phyloP scores from a whole-genome alignment of 2,797 vertebrate species.

The Acrossocheilus fasciatus region DNA sequence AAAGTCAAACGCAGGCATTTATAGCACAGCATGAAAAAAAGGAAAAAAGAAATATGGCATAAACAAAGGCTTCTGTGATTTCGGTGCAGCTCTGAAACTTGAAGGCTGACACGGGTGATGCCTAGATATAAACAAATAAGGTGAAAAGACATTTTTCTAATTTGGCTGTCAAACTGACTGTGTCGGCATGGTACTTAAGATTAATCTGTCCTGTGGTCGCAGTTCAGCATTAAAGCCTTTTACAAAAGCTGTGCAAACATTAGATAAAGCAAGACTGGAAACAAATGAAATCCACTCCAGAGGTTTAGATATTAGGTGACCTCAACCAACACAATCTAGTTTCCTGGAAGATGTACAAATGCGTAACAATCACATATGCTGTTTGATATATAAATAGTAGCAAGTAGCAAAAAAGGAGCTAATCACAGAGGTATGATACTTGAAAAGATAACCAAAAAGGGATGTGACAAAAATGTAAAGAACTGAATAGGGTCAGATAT shows the following conservation, averaged over 20 bases:
- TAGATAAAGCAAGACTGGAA: conserved; percentile 3
- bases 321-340: background rate
- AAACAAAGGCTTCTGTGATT: conserved; percentile 2
- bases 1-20: background rate
- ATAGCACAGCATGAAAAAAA: background rate
- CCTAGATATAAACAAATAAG: conserved; percentile 22
- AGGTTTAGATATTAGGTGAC: conserved; percentile 16
- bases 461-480: background rate
- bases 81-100: background rate
- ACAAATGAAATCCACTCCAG: conserved; percentile 23
- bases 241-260: conserved; percentile 9
- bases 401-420: background rate
- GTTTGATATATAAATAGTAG: background rate
- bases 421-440: too few species aligned
- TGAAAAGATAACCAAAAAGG: background rate
- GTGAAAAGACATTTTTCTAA: conserved; percentile 35
- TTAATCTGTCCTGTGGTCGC: background rate
- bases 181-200: background rate
- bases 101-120: background rate
- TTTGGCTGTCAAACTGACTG: conserved; percentile 30
- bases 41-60: background rate
- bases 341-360: background rate
- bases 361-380: background rate
- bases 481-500: too few species aligned
- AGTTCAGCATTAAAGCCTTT: conserved; percentile 21